phyloP scores from a whole-genome alignment of 2,797 vertebrate genomes.

The Tokudaia muenninki region DNA sequence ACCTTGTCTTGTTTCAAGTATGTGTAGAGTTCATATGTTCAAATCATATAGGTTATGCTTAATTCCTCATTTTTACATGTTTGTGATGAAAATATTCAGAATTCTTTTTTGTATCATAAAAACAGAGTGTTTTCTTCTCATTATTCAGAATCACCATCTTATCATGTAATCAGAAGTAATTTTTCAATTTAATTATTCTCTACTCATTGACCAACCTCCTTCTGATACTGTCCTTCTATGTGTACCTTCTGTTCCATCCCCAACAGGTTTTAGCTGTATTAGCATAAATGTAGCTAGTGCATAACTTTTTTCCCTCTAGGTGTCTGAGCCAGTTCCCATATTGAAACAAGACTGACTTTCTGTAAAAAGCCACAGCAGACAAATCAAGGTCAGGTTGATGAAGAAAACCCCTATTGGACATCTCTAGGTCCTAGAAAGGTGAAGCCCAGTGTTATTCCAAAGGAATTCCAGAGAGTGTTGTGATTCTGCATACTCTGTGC shows the following conservation, averaged over 20 bases:
- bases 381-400: neutral
- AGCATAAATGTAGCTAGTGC: too few relatives aligned
- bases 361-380: neutral
- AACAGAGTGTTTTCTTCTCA: neutral
- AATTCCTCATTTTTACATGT: neutral
- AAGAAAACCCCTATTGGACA: neutral
- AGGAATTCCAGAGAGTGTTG: neutral
- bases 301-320: neutral
- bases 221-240: neutral
- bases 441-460: neutral
- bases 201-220: accelerated
- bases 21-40: neutral
- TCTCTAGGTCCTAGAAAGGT: neutral
- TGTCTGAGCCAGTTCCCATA: neutral
- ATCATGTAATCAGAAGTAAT: neutral
- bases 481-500: neutral
- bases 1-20: neutral
- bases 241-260: neutral
- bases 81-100: neutral
- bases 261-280: neutral
- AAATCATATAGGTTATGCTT: neutral
- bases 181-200: neutral
- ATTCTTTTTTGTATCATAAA: neutral
- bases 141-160: neutral
- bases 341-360: neutral